These are phyloP conservation scores for Calameuta filiformis DNA, from an alignment of 2,888 invertebrate genomes.

Conservation along the genomic window DNA sequence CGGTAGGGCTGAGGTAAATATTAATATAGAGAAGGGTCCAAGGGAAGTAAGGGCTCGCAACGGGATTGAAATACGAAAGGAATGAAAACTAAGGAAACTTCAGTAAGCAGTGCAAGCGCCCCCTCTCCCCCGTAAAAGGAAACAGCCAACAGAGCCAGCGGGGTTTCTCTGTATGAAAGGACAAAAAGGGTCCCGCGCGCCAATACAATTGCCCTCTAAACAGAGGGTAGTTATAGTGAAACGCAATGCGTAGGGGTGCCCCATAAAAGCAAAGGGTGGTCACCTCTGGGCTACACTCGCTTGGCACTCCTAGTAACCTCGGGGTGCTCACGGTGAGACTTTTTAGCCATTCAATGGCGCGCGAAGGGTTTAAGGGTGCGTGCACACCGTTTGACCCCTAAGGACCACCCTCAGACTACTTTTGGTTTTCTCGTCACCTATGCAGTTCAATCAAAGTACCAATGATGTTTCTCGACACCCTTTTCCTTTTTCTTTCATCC, in stretches of 20 bases:
- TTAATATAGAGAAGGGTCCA: background rate
- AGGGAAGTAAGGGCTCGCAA: background rate
- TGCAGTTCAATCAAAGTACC: background rate
- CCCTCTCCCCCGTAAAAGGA: constrained; percentile 26
- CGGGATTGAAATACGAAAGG: background rate
- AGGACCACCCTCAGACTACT: too few species aligned
- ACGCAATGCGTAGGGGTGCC: constrained; percentile 38
- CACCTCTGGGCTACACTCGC: constrained; percentile 30
- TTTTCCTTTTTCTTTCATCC: constrained; percentile 6
- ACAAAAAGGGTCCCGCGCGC: constrained; percentile 46
- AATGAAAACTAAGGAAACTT: constrained; percentile 2
- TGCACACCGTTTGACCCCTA: too few species aligned
- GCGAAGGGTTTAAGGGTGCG: too few species aligned
- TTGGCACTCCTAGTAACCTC: too few species aligned
- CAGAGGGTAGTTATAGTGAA: constrained; percentile 58
- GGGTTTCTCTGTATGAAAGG: constrained; percentile 51
- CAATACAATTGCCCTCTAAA: constrained; percentile 57
- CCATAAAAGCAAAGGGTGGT: constrained; percentile 50
- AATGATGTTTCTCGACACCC: constrained; percentile 25
- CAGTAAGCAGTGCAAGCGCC: constrained; percentile 38
- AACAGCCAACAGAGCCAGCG: constrained; percentile 53
- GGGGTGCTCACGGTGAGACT: constrained; percentile 36
- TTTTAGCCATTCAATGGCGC: constrained; percentile 25
- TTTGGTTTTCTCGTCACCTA: too few species aligned
- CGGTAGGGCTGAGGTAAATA: constrained; percentile 2